Percentiles rank a stretch among this genome's conserved stretches.
These are phyloP conservation scores for Myopa testacea DNA, from an alignment of 2,888 invertebrate genomes.

Conservation along the genomic window DNA sequence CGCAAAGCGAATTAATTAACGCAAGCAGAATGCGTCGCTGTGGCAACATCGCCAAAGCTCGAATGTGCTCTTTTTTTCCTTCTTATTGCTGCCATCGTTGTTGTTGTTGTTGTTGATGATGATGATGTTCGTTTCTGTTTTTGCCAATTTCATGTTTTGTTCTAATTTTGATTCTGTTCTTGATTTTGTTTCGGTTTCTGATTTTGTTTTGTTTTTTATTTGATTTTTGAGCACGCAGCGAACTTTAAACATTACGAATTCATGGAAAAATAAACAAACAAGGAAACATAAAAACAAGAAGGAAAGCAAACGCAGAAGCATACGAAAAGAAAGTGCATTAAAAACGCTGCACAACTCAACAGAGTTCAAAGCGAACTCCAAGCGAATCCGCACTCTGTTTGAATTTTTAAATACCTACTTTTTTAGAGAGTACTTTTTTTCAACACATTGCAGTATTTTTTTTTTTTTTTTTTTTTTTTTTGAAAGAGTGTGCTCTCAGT, in stretches of 20 bases:
- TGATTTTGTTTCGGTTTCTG: background rate
- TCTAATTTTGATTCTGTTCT: no score
- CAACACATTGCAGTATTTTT: background rate
- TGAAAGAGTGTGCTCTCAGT: background rate
- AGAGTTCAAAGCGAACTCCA: background rate
- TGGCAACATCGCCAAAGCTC: background rate
- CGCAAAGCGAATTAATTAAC: slow-evolving; percentile 57
- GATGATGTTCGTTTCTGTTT: background rate
- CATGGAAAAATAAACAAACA: background rate
- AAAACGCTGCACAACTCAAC: background rate
- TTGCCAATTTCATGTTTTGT: no score
- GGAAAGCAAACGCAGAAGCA: background rate
- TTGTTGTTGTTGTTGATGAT: background rate
- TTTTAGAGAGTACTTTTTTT: background rate
- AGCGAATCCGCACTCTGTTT: background rate
- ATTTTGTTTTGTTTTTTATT: no score
- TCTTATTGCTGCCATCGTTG: background rate
- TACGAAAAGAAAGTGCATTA: background rate
- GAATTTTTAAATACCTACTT: background rate
- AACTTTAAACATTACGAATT: background rate
- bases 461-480: background rate
- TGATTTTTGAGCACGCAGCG: no score
- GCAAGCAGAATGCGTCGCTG: slow-evolving; percentile 21
- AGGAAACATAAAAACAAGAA: background rate
- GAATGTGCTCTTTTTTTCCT: no score